A percentile compares a stretch with the other conserved stretches of the same genome.
Conservation (phyloP, 2,113 vertebrate genomes). For the Sturnira hondurensis region DNA sequence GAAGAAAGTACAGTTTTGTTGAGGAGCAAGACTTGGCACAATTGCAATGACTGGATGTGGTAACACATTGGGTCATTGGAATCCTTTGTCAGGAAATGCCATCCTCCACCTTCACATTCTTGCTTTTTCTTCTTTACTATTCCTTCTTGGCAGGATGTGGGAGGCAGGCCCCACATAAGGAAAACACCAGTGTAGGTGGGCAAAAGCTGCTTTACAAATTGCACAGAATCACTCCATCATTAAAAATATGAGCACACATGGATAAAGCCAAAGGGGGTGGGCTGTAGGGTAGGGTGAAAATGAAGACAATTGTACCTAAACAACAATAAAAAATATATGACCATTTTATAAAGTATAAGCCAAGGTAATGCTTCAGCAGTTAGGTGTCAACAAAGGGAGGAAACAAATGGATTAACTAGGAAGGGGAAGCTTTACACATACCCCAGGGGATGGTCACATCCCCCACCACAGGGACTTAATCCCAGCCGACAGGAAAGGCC, state of each 20-base stretch:
- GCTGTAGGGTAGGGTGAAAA: no score
- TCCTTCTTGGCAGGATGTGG: not conserved
- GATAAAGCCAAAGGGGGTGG: no score
- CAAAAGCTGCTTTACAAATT: not conserved
- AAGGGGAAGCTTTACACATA: not conserved
- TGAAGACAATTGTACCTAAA: no score
- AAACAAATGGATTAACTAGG: not conserved
- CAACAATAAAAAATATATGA: not conserved
- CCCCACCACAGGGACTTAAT: not conserved
- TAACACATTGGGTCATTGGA: not conserved
- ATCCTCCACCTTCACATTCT: not conserved
- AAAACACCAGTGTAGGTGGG: not conserved
- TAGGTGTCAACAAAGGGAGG: not conserved
- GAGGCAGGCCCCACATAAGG: not conserved
- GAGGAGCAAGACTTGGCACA: not conserved
- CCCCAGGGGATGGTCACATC: not conserved
- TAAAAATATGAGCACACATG: not conserved
- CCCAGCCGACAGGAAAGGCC: not conserved
- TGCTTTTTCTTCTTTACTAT: not conserved
- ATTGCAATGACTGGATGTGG: not conserved
- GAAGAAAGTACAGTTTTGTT: not conserved
- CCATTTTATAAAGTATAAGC: not conserved
- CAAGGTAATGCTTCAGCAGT: not conserved
- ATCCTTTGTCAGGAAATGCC: not conserved
- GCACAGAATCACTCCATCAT: not conserved